Conservation (phyloP, 53 echinoderm and acorn worm species). For the Apostichopus leukothele region DNA sequence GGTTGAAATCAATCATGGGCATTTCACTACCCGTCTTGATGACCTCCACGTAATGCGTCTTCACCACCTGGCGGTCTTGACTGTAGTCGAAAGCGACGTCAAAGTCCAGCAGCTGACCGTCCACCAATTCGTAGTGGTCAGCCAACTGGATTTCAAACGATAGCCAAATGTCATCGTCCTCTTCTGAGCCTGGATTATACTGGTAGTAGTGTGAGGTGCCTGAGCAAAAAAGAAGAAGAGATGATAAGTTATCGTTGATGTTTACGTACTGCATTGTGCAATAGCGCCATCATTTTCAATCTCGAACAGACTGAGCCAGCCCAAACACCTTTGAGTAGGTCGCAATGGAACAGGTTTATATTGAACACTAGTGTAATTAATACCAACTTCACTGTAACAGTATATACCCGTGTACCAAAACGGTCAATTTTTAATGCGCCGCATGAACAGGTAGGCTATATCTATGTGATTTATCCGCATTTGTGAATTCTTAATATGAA, state of each 20-base stretch:
- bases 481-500: too few relatives aligned
- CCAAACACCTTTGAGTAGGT: too few relatives aligned
- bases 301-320: too few relatives aligned
- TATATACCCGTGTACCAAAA: too few relatives aligned
- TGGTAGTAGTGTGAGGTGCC: constrained; percentile 27
- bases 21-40: constrained; percentile 58
- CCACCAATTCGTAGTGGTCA: constrained; percentile 70
- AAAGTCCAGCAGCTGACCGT: constrained; percentile 63
- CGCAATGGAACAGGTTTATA: too few relatives aligned
- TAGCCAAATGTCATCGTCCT: constrained; percentile 79
- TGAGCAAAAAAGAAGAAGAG: not conserved
- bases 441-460: too few relatives aligned
- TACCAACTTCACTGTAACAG: too few relatives aligned
- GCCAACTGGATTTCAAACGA: constrained; percentile 82
- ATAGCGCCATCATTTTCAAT: too few relatives aligned
- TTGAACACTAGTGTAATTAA: too few relatives aligned
- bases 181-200: constrained; percentile 1
- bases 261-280: too few relatives aligned
- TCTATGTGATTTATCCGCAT: too few relatives aligned
- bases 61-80: constrained; percentile 55
- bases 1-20: constrained; percentile 70
- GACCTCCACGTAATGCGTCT: constrained; percentile 61
- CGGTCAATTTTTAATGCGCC: too few relatives aligned
- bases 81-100: constrained; percentile 75
- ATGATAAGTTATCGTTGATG: not conserved